Percentiles rank a stretch among this genome's conserved stretches.
These are phyloP conservation scores for Mallateleia sp. DNA, from an alignment of 2,888 invertebrate species.

Conservation along the genomic window DNA sequence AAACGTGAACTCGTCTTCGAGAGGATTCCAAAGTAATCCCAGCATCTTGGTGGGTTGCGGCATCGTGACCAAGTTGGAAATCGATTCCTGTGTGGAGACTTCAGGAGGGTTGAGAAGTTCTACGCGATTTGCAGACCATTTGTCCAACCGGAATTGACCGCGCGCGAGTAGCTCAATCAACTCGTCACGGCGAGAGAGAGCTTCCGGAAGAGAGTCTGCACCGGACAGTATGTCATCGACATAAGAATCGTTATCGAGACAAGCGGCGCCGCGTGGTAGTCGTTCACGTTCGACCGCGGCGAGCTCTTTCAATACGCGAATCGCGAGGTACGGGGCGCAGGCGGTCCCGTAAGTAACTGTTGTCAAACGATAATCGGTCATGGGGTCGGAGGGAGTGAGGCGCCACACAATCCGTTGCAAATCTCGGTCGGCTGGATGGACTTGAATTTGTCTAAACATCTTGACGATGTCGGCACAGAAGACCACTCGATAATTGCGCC, in stretches of 20 bases:
- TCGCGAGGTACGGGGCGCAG: slow-evolving; percentile 6
- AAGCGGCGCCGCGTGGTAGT: not conserved
- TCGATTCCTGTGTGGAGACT: too few species aligned
- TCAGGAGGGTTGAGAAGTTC: too few species aligned
- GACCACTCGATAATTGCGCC: slow-evolving; percentile 8
- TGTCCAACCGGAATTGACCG: not conserved
- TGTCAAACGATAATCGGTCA: not conserved
- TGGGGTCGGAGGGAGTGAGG: not conserved
- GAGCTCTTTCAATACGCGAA: slow-evolving; percentile 13
- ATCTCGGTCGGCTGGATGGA: slow-evolving; percentile 1
- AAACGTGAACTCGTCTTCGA: too few species aligned
- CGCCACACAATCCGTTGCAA: slow-evolving; percentile 15
- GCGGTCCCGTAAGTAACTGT: slow-evolving; percentile 16
- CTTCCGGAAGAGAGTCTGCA: not conserved
- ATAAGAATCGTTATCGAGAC: not conserved
- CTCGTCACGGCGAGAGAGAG: not conserved
- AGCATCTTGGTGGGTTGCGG: too few species aligned
- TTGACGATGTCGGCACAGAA: slow-evolving; percentile 13
- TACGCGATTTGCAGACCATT: slow-evolving; percentile 10
- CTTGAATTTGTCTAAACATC: slow-evolving; percentile 5
- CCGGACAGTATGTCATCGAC: slow-evolving; percentile 10
- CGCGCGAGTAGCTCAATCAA: not conserved
- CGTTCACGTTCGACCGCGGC: not conserved
- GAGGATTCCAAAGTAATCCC: too few species aligned
- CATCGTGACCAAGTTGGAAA: too few species aligned